A percentile compares a stretch with the other conserved stretches of the same genome.
phyloP scores from a whole-genome alignment of 1,140 invertebrate genomes.

The Wiebesia pumilae region DNA sequence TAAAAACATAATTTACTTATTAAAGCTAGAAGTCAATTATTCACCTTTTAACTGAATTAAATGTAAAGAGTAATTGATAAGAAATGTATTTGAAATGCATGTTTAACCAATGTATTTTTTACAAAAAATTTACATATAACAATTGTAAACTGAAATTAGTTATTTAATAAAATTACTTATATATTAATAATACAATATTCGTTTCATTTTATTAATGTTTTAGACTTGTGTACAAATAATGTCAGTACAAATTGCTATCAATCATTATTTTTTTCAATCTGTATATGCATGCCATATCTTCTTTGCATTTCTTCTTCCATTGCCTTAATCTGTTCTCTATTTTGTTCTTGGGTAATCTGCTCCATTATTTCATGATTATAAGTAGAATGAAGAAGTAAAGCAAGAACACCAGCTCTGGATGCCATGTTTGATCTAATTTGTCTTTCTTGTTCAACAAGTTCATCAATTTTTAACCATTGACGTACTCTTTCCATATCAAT shows the following conservation, averaged over 20 bases:
- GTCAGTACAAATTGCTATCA: neutral
- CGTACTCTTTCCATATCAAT: constrained; percentile 85
- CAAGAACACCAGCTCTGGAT: constrained; percentile 91
- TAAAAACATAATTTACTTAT: neutral
- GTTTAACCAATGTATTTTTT: neutral
- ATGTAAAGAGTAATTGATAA: neutral
- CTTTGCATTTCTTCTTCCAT: constrained; percentile 71
- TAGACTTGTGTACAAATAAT: neutral
- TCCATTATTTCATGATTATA: constrained; percentile 95
- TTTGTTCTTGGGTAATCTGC: constrained; percentile 75
- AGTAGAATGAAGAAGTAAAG: constrained; percentile 94
- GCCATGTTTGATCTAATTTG: constrained; percentile 91
- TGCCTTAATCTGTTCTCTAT: constrained; percentile 69
- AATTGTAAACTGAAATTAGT: neutral
- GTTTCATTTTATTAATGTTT: neutral
- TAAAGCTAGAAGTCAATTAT: neutral
- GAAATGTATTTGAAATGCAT: neutral
- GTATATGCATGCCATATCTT: constrained; percentile 55
- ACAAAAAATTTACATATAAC: constrained; percentile 22
- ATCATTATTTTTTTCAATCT: constrained; percentile 35
- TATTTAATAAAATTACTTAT: constrained; percentile 27
- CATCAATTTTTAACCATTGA: constrained; percentile 95
- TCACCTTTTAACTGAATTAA: neutral
- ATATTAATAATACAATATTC: neutral
- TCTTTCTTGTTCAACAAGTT: constrained; percentile 95